These are phyloP conservation scores for Chiloscyllium punctatum DNA, from an alignment of 2,797 vertebrate genomes.

Conservation along the genomic window DNA sequence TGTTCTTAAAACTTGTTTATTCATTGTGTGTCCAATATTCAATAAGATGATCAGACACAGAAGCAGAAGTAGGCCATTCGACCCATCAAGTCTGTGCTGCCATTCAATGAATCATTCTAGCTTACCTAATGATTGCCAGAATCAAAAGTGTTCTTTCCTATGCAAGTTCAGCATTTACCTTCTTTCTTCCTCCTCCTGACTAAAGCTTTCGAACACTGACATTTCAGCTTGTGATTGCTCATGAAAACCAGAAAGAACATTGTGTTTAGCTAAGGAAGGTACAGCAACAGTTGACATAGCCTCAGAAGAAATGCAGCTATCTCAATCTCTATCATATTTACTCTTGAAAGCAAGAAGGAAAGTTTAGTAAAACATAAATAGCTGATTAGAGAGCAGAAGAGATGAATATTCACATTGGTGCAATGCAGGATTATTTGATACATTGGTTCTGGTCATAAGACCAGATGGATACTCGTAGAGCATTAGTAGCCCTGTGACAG, in stretches of 20 bases:
- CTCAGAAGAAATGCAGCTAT: background rate
- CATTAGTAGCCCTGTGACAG: no score
- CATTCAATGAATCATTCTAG: background rate
- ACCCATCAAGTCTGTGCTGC: no score
- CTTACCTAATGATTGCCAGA: background rate
- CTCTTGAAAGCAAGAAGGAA: background rate
- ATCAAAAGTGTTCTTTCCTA: background rate
- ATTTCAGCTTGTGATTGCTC: background rate
- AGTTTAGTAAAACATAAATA: background rate
- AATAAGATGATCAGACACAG: no score
- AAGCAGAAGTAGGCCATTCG: no score
- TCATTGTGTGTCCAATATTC: background rate
- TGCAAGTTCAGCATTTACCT: background rate
- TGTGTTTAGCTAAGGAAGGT: background rate
- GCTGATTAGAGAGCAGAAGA: background rate
- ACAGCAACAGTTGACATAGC: background rate
- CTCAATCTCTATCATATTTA: background rate
- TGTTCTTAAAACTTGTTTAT: background rate
- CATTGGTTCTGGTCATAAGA: background rate
- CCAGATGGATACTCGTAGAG: background rate
- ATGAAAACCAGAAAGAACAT: background rate
- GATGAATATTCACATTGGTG: background rate
- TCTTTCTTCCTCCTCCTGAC: background rate
- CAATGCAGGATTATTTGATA: background rate
- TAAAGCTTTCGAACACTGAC: background rate